Evolutionary conservation across 1,140 invertebrate genomes (phyloP).

Genomic region (Temnothorax longispinosus): DNA sequence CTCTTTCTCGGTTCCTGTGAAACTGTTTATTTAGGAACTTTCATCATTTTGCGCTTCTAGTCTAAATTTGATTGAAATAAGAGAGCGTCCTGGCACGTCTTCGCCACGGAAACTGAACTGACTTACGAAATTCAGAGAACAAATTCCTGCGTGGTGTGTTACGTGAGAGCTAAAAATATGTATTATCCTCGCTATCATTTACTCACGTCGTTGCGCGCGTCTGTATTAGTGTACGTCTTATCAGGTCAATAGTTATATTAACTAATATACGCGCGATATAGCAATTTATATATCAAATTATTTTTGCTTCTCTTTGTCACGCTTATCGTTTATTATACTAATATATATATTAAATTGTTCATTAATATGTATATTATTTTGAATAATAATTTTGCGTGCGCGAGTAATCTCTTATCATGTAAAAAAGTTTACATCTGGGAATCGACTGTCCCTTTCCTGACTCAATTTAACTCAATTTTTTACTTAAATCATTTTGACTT

Average conservation of each 20-base stretch:
- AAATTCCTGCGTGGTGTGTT: constrained; percentile 19
- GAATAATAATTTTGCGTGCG: not conserved
- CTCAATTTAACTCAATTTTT: not conserved
- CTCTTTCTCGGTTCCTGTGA: not conserved
- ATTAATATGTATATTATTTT: not conserved
- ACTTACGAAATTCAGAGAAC: constrained; percentile 36
- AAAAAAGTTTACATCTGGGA: not conserved
- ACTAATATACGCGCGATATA: not conserved
- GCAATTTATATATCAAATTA: not conserved
- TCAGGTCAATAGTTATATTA: constrained; percentile 15
- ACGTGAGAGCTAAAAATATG: constrained; percentile 42
- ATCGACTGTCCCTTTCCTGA: not conserved
- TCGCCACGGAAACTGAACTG: constrained; percentile 32
- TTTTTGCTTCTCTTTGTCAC: not conserved
- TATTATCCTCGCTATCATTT: constrained; percentile 29
- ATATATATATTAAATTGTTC: not conserved
- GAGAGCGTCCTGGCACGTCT: not conserved
- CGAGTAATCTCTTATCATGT: not conserved
- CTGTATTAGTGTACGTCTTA: not conserved
- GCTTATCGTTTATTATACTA: not conserved
- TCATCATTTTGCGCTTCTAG: not conserved
- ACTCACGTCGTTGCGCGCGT: not conserved
- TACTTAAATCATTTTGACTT: not conserved
- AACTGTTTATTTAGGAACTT: not conserved
- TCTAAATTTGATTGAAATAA: constrained; percentile 3